A percentile compares a stretch with the other conserved stretches of the same genome.
Evolutionary conservation across 2,888 invertebrate species (phyloP).

Genomic region (Chymomyza procnemis): DNA sequence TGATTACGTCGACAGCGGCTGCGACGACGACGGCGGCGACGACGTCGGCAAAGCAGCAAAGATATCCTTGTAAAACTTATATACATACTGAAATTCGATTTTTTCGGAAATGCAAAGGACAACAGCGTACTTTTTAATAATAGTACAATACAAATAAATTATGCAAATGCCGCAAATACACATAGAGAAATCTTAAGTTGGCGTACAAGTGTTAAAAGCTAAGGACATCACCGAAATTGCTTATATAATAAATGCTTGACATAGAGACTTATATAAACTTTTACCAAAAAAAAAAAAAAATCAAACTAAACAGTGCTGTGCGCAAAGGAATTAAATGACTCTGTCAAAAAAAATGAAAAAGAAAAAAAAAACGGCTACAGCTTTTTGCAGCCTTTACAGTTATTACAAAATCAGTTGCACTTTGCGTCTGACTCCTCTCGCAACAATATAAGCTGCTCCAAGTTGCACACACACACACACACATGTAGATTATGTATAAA

Average conservation of each 20-base stretch:
- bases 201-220: not conserved
- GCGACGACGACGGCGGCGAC: conserved; percentile 13
- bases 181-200: no score
- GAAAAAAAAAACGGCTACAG: not conserved
- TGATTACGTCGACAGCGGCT: conserved; percentile 36
- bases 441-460: conserved; percentile 14
- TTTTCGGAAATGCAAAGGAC: conserved; percentile 15
- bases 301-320: not conserved
- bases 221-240: not conserved
- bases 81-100: conserved; percentile 71
- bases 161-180: not conserved
- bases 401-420: no score
- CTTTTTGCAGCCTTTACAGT: conserved; percentile 5
- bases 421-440: not conserved
- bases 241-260: not conserved
- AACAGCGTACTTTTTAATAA: conserved; percentile 15
- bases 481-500: conserved; percentile 7
- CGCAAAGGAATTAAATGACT: not conserved
- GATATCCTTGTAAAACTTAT: conserved; percentile 67
- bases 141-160: conserved; percentile 18
- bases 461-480: conserved; percentile 2
- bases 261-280: not conserved
- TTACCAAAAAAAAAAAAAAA: conserved; percentile 25
- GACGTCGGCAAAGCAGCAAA: conserved; percentile 45
- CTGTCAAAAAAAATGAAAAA: not conserved